Percentiles rank a stretch among this genome's conserved stretches.
These are phyloP conservation scores for Etheostoma perlongum DNA, from an alignment of 2,797 vertebrate genomes.

Conservation along the genomic window DNA sequence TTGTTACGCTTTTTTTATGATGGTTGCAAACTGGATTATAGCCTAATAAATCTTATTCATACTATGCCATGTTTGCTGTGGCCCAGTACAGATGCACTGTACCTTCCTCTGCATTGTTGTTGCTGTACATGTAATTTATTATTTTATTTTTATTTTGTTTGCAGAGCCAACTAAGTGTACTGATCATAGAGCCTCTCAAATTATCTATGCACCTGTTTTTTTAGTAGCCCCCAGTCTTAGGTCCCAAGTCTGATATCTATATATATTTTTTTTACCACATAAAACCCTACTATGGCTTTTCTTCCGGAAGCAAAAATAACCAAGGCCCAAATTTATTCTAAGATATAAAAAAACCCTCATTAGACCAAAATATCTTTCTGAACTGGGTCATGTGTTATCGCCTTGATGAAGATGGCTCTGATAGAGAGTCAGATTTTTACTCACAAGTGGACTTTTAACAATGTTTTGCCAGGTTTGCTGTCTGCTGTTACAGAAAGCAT, in stretches of 20 bases:
- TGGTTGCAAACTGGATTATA: constrained; percentile 19
- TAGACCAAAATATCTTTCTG: constrained; percentile 71
- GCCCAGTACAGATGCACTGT: neutral
- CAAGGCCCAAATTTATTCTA: constrained; percentile 57
- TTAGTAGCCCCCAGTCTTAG: neutral
- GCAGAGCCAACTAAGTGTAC: neutral
- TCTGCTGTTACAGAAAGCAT: constrained; percentile 1
- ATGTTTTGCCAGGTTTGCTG: neutral
- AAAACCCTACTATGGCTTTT: constrained; percentile 30
- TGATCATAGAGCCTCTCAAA: neutral
- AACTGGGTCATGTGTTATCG: constrained; percentile 70
- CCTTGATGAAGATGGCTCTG: constrained; percentile 46
- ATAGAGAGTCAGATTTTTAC: constrained; percentile 9
- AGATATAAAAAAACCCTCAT: constrained; percentile 26
- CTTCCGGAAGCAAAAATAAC: constrained; percentile 42
- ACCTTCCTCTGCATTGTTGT: constrained; percentile 5
- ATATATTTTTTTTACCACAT: constrained; percentile 15
- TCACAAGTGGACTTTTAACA: neutral
- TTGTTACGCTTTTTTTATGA: constrained; percentile 8
- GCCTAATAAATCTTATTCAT: constrained; percentile 8
- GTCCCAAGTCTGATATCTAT: neutral
- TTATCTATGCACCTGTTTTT: constrained; percentile 1
- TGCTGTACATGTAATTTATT: neutral
- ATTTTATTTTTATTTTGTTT: neutral
- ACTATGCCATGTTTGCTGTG: neutral